A percentile compares a stretch with the other conserved stretches of the same genome.
Evolutionary conservation across 2,888 invertebrate species (phyloP).

Genomic region (Chrysomela aeneicollis): DNA sequence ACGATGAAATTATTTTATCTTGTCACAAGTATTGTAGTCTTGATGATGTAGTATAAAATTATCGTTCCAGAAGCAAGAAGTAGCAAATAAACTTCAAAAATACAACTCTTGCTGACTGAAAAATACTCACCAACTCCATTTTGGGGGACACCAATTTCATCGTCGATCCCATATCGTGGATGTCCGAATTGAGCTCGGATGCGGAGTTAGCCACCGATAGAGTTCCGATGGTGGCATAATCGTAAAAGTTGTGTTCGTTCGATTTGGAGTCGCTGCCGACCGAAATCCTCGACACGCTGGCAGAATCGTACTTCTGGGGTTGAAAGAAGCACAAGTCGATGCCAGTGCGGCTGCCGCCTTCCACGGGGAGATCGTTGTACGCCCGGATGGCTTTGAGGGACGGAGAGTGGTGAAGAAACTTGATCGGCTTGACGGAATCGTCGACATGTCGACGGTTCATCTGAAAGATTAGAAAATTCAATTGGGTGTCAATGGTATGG

Average conservation of each 20-base stretch:
- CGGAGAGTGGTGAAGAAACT: slow-evolving; percentile 53
- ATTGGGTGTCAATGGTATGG: too few species aligned
- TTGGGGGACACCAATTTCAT: slow-evolving; percentile 55
- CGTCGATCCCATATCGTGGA: slow-evolving; percentile 56
- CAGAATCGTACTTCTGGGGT: slow-evolving; percentile 41
- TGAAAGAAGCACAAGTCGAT: slow-evolving; percentile 33
- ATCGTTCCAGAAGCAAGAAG: too few species aligned
- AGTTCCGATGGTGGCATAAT: slow-evolving; percentile 52
- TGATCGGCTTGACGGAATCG: slow-evolving; percentile 43
- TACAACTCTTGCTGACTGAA: too few species aligned
- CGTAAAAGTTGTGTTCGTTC: slow-evolving; percentile 49
- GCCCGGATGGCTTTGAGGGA: slow-evolving; percentile 56
- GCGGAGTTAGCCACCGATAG: slow-evolving; percentile 49
- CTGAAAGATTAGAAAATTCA: slow-evolving; percentile 37
- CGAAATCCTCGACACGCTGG: slow-evolving; percentile 34
- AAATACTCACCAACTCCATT: slow-evolving; percentile 55
- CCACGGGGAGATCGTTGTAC: slow-evolving; percentile 56
- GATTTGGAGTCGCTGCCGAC: slow-evolving; percentile 36
- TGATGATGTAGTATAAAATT: too few species aligned
- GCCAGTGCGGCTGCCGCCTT: slow-evolving; percentile 46
- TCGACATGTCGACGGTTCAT: slow-evolving; percentile 44
- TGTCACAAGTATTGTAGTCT: too few species aligned
- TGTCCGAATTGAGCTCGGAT: slow-evolving; percentile 52
- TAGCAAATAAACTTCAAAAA: too few species aligned
- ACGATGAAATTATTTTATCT: too few species aligned